Evolutionary conservation across 1,140 invertebrate genomes (phyloP).

Genomic region (Charaxes varanes): DNA sequence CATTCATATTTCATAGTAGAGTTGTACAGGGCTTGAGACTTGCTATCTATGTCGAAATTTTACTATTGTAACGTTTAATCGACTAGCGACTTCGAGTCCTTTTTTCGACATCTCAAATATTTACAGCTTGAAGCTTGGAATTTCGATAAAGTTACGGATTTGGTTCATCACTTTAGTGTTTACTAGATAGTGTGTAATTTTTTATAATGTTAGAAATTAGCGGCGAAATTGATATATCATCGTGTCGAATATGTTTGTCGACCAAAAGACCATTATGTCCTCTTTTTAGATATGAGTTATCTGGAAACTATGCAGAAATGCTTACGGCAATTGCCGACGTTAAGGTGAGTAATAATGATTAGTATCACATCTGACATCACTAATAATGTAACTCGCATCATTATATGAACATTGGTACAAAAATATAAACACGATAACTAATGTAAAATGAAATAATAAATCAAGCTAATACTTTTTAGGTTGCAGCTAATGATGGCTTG

Average conservation of each 20-base stretch:
- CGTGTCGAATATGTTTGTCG: constrained; percentile 59
- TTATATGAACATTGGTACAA: no score
- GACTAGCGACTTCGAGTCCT: no score
- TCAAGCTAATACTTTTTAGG: no score
- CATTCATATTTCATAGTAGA: constrained; percentile 7
- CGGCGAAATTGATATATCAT: constrained; percentile 39
- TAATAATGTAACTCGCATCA: no score
- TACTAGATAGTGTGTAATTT: constrained; percentile 17
- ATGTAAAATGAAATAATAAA: no score
- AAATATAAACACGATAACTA: no score
- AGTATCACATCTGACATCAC: no score
- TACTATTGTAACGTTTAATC: no score
- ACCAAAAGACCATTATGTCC: constrained; percentile 60
- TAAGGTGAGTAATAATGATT: constrained; percentile 48
- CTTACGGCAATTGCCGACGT: constrained; percentile 63
- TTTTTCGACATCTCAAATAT: constrained; percentile 6
- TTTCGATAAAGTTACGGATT: constrained; percentile 23
- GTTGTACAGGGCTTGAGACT: no score
- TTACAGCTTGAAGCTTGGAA: constrained; percentile 1
- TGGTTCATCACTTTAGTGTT: constrained; percentile 29
- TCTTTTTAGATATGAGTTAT: constrained; percentile 62
- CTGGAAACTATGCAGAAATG: constrained; percentile 69
- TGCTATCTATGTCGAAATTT: constrained; percentile 9
- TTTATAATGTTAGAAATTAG: constrained; percentile 41
- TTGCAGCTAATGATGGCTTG: constrained; percentile 56